Base-by-base conservation (phyloP, 1,140 invertebrate genomes). In the Latrodectus geometricus region DNA sequence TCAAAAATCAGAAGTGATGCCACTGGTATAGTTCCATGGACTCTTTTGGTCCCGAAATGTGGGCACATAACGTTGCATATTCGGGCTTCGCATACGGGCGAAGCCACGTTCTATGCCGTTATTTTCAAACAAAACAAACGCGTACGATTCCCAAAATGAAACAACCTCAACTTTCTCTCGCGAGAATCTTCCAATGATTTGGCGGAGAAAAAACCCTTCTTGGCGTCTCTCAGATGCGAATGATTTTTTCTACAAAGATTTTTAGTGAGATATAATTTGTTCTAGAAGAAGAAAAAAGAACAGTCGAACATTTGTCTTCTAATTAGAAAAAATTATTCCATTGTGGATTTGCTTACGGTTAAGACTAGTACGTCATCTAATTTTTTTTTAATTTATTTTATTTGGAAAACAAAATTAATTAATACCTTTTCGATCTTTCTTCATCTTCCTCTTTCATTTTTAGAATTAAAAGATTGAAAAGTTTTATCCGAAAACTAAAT, bases 1-100 rank as follows among this genome's bases (percentile, higher is more conserved):
- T 61, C 20, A 61, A 61, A 61, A 52, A 12, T 20, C 15, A 23
- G 23, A 35, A 2, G 9, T 20, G 8, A 14, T 35, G 21, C 9
- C 48, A 54, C 65, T 49, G 23, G 4, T n/a, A 50, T n/a, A 23
- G 50, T 72, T 81, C 20, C 52, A 56, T 52, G 79, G 79, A 72
- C 79, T 54, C 69, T 54, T 81, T 70, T 14, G 50, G 79, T 81
- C 79, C 79, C 79, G 21, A 81, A 54, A 81, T 23, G 23, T 21
- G 50, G 66, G 66, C 79, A 81, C 79, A 81, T 81, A 81, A 81
- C 79, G 35, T 65, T 20, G 79, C 79, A 81, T 81, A 81, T 81
- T 81, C 79, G 52, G 50, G 68, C 79, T 81, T 81, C 79, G 79
- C 68, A 23, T 35, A 61, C 23, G 35, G 77, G 77, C 65, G 65